These are phyloP conservation scores for Tipula vernalis DNA, from an alignment of 2,888 invertebrate species.

Conservation along the genomic window DNA sequence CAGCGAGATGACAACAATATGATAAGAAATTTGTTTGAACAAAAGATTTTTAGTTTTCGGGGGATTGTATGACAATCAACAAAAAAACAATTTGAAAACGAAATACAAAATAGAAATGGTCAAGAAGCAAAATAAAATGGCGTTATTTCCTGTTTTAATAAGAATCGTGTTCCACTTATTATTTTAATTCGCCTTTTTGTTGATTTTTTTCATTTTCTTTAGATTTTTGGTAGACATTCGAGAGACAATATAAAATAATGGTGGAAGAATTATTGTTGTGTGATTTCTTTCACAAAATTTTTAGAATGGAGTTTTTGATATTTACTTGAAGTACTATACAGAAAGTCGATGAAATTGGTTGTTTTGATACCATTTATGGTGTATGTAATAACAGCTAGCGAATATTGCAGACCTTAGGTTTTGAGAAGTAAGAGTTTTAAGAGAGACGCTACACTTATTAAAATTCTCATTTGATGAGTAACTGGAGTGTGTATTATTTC, in stretches of 20 bases:
- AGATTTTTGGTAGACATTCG: background rate
- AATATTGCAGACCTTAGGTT: too few relatives aligned
- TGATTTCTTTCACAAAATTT: background rate
- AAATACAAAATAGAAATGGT: background rate
- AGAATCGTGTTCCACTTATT: background rate
- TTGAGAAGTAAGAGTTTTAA: too few relatives aligned
- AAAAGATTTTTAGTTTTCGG: background rate
- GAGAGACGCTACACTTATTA: too few relatives aligned
- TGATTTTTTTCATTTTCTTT: background rate
- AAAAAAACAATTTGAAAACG: background rate
- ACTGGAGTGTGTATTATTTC: too few relatives aligned
- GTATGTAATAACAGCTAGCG: too few relatives aligned
- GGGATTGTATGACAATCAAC: conserved; percentile 6
- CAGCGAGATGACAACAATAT: background rate
- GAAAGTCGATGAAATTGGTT: too few relatives aligned
- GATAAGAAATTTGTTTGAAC: background rate
- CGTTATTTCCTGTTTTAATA: conserved; percentile 5
- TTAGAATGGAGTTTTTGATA: background rate
- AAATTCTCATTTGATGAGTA: too few relatives aligned
- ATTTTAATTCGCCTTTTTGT: background rate
- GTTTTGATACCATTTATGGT: too few relatives aligned
- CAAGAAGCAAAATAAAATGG: conserved; percentile 10
- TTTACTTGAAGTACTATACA: background rate
- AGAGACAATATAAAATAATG: background rate
- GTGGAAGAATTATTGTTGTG: background rate